These are phyloP conservation scores for Pediacus dermestoides DNA, from an alignment of 2,888 invertebrate species.

Conservation along the genomic window DNA sequence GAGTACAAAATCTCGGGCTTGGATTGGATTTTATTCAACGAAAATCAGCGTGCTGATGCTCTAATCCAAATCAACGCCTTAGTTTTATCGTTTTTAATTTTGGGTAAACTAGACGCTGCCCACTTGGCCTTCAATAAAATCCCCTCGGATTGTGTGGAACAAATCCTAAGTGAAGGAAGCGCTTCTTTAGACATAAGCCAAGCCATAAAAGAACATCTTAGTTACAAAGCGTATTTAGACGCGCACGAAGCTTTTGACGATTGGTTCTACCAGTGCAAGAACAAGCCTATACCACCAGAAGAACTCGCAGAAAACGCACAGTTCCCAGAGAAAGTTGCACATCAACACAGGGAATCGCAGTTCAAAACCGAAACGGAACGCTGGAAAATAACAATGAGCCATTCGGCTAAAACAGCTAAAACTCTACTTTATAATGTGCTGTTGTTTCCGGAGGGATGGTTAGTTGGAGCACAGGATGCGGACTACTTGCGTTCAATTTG, in stretches of 20 bases:
- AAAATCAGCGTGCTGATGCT: conserved; percentile 74
- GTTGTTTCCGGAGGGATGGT: conserved; percentile 87
- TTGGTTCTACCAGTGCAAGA: conserved; percentile 82
- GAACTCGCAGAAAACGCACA: conserved; percentile 58
- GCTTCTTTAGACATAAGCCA: conserved; percentile 44
- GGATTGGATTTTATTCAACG: conserved; percentile 83
- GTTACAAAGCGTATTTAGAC: conserved; percentile 82
- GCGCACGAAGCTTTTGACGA: conserved; percentile 84
- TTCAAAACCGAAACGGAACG: conserved; percentile 72
- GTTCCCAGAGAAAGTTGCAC: conserved; percentile 84
- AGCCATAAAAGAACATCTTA: conserved; percentile 76
- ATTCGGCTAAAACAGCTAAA: conserved; percentile 63
- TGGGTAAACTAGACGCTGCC: conserved; percentile 80
- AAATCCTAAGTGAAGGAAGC: conserved; percentile 49
- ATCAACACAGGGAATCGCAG: conserved; percentile 78
- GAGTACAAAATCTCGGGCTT: conserved; percentile 70
- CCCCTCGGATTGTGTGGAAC: conserved; percentile 61
- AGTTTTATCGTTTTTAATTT: conserved; percentile 77
- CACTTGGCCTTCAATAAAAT: conserved; percentile 71
- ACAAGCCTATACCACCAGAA: conserved; percentile 69
- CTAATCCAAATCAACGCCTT: conserved; percentile 86
- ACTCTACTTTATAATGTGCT: conserved; percentile 81
- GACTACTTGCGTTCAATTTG: conserved; percentile 71
- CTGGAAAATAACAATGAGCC: conserved; percentile 51
- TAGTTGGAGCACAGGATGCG: conserved; percentile 63